phyloP scores from a whole-genome alignment of 2,113 vertebrate genomes.

The Syngnathus scovelli region DNA sequence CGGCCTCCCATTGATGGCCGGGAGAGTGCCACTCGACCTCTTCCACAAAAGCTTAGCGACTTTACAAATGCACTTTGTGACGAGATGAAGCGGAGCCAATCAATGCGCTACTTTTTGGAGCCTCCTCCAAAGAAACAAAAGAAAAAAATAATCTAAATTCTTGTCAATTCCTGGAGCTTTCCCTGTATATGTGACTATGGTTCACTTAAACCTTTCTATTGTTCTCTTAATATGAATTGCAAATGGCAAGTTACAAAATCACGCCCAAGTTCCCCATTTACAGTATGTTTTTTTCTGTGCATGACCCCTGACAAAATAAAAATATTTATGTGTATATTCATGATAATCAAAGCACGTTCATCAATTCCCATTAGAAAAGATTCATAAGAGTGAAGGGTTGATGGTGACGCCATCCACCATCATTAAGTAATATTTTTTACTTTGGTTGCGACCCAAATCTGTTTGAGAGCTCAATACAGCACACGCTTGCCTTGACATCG shows the following conservation, averaged over 20 bases:
- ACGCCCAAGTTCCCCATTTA: background rate
- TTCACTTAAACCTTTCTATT: background rate
- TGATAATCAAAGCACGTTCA: background rate
- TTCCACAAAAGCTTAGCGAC: constrained; percentile 5
- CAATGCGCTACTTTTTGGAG: constrained; percentile 8
- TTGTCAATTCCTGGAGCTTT: too few relatives aligned
- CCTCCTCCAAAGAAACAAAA: background rate
- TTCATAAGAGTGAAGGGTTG: background rate
- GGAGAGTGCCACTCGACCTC: constrained; percentile 29
- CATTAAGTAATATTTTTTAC: background rate
- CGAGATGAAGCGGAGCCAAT: background rate
- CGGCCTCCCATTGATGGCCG: constrained; percentile 56
- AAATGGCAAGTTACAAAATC: background rate
- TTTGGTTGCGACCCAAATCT: background rate
- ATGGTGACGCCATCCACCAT: background rate
- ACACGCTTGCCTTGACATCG: background rate
- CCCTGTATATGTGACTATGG: background rate
- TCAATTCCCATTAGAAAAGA: background rate
- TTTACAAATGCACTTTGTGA: constrained; percentile 9
- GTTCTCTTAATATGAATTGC: background rate
- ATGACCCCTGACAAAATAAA: background rate
- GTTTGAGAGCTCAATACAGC: background rate
- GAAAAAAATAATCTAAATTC: background rate
- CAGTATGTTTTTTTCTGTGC: background rate
- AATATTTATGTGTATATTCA: background rate